Evolutionary conservation across 2,797 vertebrate genomes (phyloP).

Genomic region (Chaetodon trifasciatus): DNA sequence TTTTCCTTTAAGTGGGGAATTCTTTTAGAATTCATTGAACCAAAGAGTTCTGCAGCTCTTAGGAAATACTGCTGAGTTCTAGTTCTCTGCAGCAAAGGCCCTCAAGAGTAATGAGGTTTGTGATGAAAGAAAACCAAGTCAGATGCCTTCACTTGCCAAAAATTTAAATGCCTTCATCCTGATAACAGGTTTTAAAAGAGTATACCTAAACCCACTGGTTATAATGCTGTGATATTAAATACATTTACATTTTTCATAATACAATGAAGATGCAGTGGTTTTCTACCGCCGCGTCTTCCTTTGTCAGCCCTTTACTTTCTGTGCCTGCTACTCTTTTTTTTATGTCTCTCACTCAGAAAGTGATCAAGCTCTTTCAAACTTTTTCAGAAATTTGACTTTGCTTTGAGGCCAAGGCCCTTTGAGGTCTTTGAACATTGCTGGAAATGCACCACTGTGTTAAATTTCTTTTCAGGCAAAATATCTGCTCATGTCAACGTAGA

Average conservation of each 20-base stretch:
- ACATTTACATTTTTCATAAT: slow-evolving; percentile 6
- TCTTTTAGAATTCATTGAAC: slow-evolving; percentile 36
- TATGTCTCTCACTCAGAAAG: background rate
- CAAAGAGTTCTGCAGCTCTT: slow-evolving; percentile 37
- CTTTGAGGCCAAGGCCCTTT: slow-evolving; percentile 19
- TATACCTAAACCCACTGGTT: slow-evolving; percentile 5
- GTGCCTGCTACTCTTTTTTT: background rate
- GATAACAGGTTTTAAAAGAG: slow-evolving; percentile 16
- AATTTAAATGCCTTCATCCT: slow-evolving; percentile 37
- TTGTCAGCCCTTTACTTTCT: background rate
- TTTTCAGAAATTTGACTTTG: slow-evolving; percentile 17
- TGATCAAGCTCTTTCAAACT: slow-evolving; percentile 23
- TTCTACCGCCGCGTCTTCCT: background rate
- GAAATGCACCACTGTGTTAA: slow-evolving; percentile 5
- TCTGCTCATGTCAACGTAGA: slow-evolving; percentile 2
- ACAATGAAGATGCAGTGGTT: background rate
- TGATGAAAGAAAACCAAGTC: slow-evolving; percentile 52
- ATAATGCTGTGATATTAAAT: slow-evolving; percentile 9
- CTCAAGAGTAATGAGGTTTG: slow-evolving; percentile 59
- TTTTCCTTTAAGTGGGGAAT: slow-evolving; percentile 3
- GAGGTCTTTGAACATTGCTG: slow-evolving; percentile 24
- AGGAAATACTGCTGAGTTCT: slow-evolving; percentile 46
- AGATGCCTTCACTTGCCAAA: slow-evolving; percentile 48
- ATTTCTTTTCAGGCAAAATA: slow-evolving; percentile 25
- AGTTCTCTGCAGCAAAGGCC: slow-evolving; percentile 37